phyloP scores from a whole-genome alignment of 1,140 invertebrate species.

The Hylaeus anthracinus region DNA sequence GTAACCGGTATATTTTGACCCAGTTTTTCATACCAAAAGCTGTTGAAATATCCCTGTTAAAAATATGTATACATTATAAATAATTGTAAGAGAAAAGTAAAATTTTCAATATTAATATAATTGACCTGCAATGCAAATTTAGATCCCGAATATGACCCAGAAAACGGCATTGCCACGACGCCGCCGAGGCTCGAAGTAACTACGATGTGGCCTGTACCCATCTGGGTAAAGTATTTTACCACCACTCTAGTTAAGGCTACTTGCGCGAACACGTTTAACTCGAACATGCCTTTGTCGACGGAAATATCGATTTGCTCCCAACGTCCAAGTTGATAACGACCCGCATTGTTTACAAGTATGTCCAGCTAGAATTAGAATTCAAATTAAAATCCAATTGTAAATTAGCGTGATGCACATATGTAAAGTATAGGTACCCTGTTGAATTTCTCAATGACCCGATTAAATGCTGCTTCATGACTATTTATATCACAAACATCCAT shows the following conservation, averaged over 20 bases:
- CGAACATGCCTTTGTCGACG: constrained; percentile 90
- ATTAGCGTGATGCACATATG: not conserved
- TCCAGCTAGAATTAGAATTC: constrained; percentile 82
- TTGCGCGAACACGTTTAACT: constrained; percentile 90
- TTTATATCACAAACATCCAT: constrained; percentile 86
- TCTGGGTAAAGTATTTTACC: constrained; percentile 85
- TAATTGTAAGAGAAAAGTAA: not conserved
- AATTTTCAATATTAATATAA: not conserved
- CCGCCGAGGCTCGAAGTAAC: constrained; percentile 89
- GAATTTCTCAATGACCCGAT: constrained; percentile 87
- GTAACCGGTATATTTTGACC: constrained; percentile 84
- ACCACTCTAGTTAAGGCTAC: constrained; percentile 87
- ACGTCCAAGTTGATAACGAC: constrained; percentile 88
- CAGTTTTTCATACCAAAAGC: constrained; percentile 84
- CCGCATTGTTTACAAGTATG: constrained; percentile 91
- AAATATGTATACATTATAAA: not conserved
- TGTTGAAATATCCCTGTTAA: constrained; percentile 86
- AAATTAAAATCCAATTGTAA: not conserved
- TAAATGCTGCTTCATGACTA: constrained; percentile 84
- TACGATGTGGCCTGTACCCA: constrained; percentile 85
- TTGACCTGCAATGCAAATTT: constrained; percentile 92
- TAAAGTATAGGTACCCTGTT: constrained; percentile 81
- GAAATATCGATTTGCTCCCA: constrained; percentile 89
- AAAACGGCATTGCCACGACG: constrained; percentile 86
- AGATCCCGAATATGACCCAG: constrained; percentile 88